phyloP scores from a whole-genome alignment of 64 coral and sea anemone species.

The Catalaphyllia jardinei region DNA sequence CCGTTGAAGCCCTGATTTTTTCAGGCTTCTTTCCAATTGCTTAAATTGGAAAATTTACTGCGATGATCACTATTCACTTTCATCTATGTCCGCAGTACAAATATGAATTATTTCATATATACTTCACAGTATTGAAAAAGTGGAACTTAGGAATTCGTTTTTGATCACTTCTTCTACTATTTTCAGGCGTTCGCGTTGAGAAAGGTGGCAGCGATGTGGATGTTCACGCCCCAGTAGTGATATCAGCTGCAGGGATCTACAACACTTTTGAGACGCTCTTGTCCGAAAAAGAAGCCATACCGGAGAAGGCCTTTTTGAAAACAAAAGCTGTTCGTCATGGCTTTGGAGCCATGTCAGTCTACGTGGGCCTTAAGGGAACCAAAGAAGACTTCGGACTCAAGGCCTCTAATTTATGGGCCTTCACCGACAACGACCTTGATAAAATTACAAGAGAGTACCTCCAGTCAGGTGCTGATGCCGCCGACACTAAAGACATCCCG shows the following conservation, averaged over 20 bases:
- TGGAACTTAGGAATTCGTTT: too few relatives aligned
- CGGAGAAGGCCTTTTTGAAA: not conserved
- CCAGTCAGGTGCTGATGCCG: constrained; percentile 28
- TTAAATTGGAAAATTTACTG: too few relatives aligned
- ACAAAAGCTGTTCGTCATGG: constrained; percentile 73
- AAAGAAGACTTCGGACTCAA: constrained; percentile 86
- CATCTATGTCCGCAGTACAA: too few relatives aligned
- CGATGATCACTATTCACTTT: too few relatives aligned
- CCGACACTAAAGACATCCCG: constrained; percentile 77
- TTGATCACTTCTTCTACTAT: not conserved
- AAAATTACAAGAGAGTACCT: constrained; percentile 59
- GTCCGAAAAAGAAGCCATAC: constrained; percentile 17
- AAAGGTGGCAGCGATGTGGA: constrained; percentile 86
- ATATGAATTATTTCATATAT: too few relatives aligned
- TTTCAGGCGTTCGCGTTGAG: constrained; percentile 84
- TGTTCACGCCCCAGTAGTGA: constrained; percentile 77
- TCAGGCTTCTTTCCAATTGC: too few relatives aligned
- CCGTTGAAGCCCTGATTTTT: too few relatives aligned
- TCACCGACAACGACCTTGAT: constrained; percentile 76
- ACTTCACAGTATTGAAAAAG: not conserved
- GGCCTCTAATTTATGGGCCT: constrained; percentile 80
- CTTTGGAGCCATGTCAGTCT: constrained; percentile 70
- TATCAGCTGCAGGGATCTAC: constrained; percentile 84
- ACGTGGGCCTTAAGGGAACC: constrained; percentile 78
- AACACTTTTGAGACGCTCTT: constrained; percentile 88